These are phyloP conservation scores for Tetragnatha versicolor DNA, from an alignment of 1,140 invertebrate species.

Conservation along the genomic window DNA sequence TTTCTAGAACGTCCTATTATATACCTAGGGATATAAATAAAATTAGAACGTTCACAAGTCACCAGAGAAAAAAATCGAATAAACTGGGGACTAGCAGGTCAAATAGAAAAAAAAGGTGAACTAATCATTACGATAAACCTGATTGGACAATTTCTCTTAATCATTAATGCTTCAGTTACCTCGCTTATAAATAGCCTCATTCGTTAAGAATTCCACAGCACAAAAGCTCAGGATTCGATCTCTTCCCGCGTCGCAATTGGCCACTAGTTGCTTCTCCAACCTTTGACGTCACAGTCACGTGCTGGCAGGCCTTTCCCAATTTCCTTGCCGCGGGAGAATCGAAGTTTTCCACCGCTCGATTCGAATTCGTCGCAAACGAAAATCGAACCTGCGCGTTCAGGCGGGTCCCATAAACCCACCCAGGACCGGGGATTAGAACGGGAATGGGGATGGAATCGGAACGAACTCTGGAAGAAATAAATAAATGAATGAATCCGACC, in stretches of 20 bases:
- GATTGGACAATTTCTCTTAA: too few relatives aligned
- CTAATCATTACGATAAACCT: too few relatives aligned
- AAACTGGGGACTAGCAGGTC: too few relatives aligned
- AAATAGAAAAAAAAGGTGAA: too few relatives aligned
- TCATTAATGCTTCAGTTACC: too few relatives aligned
- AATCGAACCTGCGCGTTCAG: not conserved
- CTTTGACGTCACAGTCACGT: conserved; percentile 11
- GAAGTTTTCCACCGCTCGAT: not conserved
- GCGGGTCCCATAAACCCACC: not conserved
- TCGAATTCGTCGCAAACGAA: not conserved
- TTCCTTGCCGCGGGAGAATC: conserved; percentile 9
- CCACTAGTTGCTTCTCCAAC: conserved; percentile 36
- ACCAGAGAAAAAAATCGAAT: too few relatives aligned
- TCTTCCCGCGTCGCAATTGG: conserved; percentile 17
- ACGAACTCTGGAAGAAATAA: not conserved
- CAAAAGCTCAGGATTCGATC: not conserved
- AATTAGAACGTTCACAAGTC: too few relatives aligned
- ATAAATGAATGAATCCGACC: not conserved
- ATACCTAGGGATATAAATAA: too few relatives aligned
- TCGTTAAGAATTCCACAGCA: conserved; percentile 16
- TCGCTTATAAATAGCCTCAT: too few relatives aligned
- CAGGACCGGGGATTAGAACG: not conserved
- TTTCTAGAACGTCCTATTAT: too few relatives aligned
- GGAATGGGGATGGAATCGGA: too few relatives aligned
- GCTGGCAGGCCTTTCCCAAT: conserved; percentile 5